Percentiles rank a stretch among this genome's conserved stretches.
These are phyloP conservation scores for Unio pictorum DNA, from an alignment of 2,888 invertebrate genomes.

Conservation along the genomic window DNA sequence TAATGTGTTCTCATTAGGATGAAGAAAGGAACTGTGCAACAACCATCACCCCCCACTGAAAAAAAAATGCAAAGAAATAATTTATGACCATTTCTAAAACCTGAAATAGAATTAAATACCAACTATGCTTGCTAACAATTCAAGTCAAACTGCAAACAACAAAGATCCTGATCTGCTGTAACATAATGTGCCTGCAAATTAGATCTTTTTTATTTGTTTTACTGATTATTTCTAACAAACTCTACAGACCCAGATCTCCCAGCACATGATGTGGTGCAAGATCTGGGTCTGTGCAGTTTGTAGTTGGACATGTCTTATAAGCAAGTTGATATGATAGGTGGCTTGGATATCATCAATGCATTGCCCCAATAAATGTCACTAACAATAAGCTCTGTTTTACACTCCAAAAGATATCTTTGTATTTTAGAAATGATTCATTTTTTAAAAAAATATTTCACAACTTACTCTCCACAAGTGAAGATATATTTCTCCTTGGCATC, in stretches of 20 bases:
- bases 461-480: conserved; percentile 59
- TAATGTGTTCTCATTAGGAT: too few relatives aligned
- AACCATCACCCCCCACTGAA: too few relatives aligned
- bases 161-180: not conserved
- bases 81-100: too few relatives aligned
- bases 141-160: too few relatives aligned
- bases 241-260: not conserved
- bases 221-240: too few relatives aligned
- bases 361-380: not conserved
- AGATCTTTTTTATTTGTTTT: not conserved
- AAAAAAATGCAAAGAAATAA: too few relatives aligned
- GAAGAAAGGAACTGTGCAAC: too few relatives aligned
- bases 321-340: not conserved
- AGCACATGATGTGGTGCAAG: not conserved
- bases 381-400: not conserved
- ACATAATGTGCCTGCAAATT: not conserved
- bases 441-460: not conserved
- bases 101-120: too few relatives aligned
- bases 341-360: not conserved
- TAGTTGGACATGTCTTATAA: not conserved
- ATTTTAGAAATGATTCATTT: not conserved
- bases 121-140: too few relatives aligned
- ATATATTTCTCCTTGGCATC: conserved; percentile 46
- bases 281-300: not conserved
- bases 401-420: not conserved